A percentile compares a stretch with the other conserved stretches of the same genome.
Evolutionary conservation across 2,888 invertebrate genomes (phyloP).

Genomic region (Pilophorus perplexus): DNA sequence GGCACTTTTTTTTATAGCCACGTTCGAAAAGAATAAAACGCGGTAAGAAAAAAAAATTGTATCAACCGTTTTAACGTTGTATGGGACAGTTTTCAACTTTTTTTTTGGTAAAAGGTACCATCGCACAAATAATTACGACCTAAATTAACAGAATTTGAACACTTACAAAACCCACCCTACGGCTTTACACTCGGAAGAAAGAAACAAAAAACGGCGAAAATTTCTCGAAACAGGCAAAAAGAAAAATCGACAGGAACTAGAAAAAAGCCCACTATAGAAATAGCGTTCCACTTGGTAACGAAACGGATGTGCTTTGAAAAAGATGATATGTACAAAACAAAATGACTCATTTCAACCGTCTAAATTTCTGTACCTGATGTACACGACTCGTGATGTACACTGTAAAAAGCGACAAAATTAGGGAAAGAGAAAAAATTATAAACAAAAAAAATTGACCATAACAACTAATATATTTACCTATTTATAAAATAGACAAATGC

Average conservation of each 20-base stretch:
- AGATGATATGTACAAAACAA: too few species aligned
- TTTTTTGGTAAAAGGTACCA: slow-evolving; percentile 6
- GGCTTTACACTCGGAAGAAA: slow-evolving; percentile 43
- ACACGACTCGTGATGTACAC: too few species aligned
- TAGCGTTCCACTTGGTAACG: too few species aligned
- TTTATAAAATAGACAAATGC: slow-evolving; percentile 47
- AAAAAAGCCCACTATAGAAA: too few species aligned
- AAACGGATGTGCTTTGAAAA: too few species aligned
- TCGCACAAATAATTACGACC: slow-evolving; percentile 6
- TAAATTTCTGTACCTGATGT: too few species aligned
- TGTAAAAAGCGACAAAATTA: too few species aligned
- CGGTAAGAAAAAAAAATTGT: neutral
- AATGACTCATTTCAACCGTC: too few species aligned
- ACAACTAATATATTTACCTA: slow-evolving; percentile 43
- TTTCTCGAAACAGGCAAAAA: neutral
- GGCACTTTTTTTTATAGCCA: slow-evolving; percentile 7
- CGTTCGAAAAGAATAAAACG: neutral
- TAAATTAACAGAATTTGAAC: slow-evolving; percentile 21
- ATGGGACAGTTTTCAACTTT: neutral
- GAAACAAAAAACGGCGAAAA: neutral
- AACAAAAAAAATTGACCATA: too few species aligned
- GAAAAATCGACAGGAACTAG: neutral
- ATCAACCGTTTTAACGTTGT: too few species aligned
- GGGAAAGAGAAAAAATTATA: too few species aligned
- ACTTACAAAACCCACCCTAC: slow-evolving; percentile 42